Conservation (phyloP, 2,113 vertebrate genomes). For the Coreoperca whiteheadi region DNA sequence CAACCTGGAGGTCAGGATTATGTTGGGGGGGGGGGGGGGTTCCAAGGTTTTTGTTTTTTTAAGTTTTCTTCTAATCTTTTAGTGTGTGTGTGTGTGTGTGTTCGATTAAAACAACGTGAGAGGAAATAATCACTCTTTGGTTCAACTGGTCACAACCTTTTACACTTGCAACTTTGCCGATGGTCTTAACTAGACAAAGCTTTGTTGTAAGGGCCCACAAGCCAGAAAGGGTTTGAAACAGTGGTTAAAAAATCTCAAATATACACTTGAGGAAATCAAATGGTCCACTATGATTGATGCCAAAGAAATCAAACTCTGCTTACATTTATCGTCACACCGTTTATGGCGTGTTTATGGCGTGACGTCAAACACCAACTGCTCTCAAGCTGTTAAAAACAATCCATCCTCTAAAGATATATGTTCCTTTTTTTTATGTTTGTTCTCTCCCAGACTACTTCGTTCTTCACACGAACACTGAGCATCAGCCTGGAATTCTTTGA, state of each 20-base stretch:
- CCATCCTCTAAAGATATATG: not conserved
- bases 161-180: not conserved
- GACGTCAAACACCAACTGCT: not conserved
- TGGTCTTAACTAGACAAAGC: not conserved
- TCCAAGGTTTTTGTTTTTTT: no score
- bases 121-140: not conserved
- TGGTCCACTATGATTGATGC: not conserved
- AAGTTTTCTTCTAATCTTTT: not conserved
- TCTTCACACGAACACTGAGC: not conserved
- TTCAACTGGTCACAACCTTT: not conserved
- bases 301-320: not conserved
- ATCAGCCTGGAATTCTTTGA: constrained; percentile 8
- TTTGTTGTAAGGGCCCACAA: not conserved
- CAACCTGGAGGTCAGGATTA: not conserved
- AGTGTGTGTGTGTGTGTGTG: not conserved
- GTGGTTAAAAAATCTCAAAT: not conserved
- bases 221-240: not conserved
- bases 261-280: not conserved
- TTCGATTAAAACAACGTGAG: not conserved
- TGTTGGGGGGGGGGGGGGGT: no score
- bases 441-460: not conserved
- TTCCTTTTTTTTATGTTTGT: not conserved
- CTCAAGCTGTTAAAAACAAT: not conserved
- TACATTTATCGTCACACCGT: not conserved
- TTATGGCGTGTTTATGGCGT: no score